Evolutionary conservation across 2,888 invertebrate species (phyloP).

Genomic region (Erebia palarica): DNA sequence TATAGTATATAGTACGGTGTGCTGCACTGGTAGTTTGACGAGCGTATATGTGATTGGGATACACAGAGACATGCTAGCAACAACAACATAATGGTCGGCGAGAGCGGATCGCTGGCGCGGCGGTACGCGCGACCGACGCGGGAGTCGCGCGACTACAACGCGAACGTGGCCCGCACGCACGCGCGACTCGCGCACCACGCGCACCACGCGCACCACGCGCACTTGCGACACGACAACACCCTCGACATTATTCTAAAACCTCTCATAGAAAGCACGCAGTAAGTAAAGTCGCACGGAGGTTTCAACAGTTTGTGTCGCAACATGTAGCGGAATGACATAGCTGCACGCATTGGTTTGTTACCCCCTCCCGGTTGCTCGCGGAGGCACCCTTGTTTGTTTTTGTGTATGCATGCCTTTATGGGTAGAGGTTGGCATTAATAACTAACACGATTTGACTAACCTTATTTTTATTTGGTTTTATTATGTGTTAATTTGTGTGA

Average conservation of each 20-base stretch:
- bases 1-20: constrained; percentile 51
- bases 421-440: constrained; percentile 45
- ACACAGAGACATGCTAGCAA: constrained; percentile 83
- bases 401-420: constrained; percentile 61
- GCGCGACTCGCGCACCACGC: constrained; percentile 61
- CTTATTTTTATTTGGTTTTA: constrained; percentile 38
- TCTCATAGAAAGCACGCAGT: constrained; percentile 83
- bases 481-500: constrained; percentile 46
- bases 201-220: constrained; percentile 54
- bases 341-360: constrained; percentile 74
- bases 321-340: constrained; percentile 72
- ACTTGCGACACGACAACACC: constrained; percentile 77
- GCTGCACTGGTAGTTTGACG: constrained; percentile 73
- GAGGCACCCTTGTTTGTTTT: constrained; percentile 46
- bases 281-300: constrained; percentile 69
- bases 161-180: constrained; percentile 74
- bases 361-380: constrained; percentile 51
- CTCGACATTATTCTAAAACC: constrained; percentile 82
- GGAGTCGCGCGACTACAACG: constrained; percentile 67
- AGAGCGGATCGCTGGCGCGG: constrained; percentile 77
- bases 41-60: constrained; percentile 70
- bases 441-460: constrained; percentile 65
- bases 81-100: constrained; percentile 81
- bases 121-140: constrained; percentile 71
- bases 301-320: constrained; percentile 62